Conservation (phyloP, 2,113 vertebrate species). For the Muscicapa adusta region DNA sequence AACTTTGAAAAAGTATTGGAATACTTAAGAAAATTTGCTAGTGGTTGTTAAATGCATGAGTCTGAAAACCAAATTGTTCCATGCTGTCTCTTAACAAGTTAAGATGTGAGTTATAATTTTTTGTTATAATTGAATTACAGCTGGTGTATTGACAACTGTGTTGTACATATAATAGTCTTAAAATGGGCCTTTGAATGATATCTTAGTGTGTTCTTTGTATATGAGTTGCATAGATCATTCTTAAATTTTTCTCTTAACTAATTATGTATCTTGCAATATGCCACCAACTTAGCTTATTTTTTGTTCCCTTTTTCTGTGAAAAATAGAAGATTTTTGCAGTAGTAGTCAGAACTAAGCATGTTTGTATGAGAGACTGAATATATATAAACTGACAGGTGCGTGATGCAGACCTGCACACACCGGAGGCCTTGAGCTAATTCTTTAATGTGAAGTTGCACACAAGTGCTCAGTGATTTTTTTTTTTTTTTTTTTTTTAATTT, state of each 20-base stretch:
- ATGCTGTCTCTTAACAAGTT: background rate
- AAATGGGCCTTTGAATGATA: background rate
- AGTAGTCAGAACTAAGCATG: background rate
- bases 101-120: background rate
- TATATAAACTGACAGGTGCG: background rate
- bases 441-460: background rate
- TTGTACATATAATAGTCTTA: background rate
- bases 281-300: background rate
- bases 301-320: background rate
- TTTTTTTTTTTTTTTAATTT: background rate
- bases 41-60: background rate
- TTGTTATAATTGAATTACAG: background rate
- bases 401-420: background rate
- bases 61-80: background rate
- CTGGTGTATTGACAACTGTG: background rate
- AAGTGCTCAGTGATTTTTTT: background rate
- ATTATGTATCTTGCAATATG: background rate
- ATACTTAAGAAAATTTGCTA: background rate
- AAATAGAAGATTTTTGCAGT: background rate
- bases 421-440: background rate
- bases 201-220: background rate
- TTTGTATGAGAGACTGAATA: background rate
- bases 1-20: background rate
- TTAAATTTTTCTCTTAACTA: background rate
- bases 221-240: background rate